Conservation (phyloP, 2,888 invertebrate genomes). For the Amaurobius ferox region DNA sequence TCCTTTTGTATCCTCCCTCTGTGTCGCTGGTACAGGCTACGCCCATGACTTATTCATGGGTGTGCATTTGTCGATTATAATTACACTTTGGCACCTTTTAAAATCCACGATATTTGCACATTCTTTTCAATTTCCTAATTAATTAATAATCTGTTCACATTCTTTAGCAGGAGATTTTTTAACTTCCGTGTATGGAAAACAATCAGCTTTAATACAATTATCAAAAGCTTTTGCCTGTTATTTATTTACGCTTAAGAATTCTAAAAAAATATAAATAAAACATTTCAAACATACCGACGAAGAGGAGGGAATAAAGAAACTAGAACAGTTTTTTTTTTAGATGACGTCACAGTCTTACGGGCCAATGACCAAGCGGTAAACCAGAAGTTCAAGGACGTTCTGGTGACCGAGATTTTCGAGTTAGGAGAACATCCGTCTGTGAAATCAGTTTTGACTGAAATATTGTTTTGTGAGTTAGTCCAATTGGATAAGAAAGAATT, state of each 20-base stretch:
- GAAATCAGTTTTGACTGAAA: background rate
- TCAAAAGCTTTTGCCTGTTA: background rate
- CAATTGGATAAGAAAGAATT: background rate
- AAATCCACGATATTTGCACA: too few species aligned
- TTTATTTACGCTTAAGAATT: background rate
- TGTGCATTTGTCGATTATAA: too few species aligned
- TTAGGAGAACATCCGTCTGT: background rate
- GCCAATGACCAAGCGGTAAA: constrained; percentile 57
- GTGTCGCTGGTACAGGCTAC: too few species aligned
- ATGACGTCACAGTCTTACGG: constrained; percentile 50
- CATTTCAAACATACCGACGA: background rate
- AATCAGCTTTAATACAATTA: background rate
- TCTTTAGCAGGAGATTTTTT: too few species aligned
- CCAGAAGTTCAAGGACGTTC: constrained; percentile 69
- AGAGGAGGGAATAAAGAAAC: background rate
- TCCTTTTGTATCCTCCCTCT: too few species aligned
- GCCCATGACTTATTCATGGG: too few species aligned
- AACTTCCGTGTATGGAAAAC: too few species aligned
- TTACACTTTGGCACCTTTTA: too few species aligned
- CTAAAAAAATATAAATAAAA: background rate
- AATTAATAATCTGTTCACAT: too few species aligned
- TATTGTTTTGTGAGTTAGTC: constrained; percentile 1
- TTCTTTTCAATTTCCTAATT: too few species aligned
- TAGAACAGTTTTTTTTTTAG: constrained; percentile 27
- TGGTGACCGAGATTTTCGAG: constrained; percentile 16